These are phyloP conservation scores for Aphelenchoides fujianensis DNA, from an alignment of 1,140 invertebrate species.

Conservation along the genomic window DNA sequence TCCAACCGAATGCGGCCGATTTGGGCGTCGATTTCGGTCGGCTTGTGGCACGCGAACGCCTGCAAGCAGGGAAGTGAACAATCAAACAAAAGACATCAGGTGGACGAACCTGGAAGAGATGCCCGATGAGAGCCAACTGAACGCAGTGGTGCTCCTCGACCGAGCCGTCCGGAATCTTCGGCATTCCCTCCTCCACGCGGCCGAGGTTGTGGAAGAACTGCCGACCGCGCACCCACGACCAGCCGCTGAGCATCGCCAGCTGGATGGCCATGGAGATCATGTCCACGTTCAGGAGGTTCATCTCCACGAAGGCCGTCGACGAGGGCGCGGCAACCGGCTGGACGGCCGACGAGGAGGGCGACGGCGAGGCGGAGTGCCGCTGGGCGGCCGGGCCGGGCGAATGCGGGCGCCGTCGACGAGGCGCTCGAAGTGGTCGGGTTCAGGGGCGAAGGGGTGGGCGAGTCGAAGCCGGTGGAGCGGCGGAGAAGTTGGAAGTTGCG, in stretches of 20 bases:
- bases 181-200: slow-evolving; percentile 15
- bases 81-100: neutral
- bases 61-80: slow-evolving; percentile 1
- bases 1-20: slow-evolving; percentile 1
- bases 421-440: slow-evolving; percentile 9
- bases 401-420: slow-evolving; percentile 1
- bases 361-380: neutral
- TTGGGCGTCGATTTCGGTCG: neutral
- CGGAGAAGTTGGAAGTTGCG: slow-evolving; percentile 10
- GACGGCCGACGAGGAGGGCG: neutral
- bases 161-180: slow-evolving; percentile 42
- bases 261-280: slow-evolving; percentile 52
- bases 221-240: slow-evolving; percentile 8
- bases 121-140: slow-evolving; percentile 40
- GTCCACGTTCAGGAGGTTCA: slow-evolving; percentile 58
- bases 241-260: slow-evolving; percentile 36
- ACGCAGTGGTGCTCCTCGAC: slow-evolving; percentile 40
- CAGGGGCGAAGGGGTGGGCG: neutral
- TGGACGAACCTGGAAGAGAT: slow-evolving; percentile 50
- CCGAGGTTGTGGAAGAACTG: slow-evolving; percentile 17
- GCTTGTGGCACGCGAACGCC: slow-evolving; percentile 21
- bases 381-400: neutral
- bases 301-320: neutral
- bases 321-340: neutral
- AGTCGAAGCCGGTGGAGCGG: neutral